Conservation (phyloP, 2,113 vertebrate species). For the Anguilla rostrata region DNA sequence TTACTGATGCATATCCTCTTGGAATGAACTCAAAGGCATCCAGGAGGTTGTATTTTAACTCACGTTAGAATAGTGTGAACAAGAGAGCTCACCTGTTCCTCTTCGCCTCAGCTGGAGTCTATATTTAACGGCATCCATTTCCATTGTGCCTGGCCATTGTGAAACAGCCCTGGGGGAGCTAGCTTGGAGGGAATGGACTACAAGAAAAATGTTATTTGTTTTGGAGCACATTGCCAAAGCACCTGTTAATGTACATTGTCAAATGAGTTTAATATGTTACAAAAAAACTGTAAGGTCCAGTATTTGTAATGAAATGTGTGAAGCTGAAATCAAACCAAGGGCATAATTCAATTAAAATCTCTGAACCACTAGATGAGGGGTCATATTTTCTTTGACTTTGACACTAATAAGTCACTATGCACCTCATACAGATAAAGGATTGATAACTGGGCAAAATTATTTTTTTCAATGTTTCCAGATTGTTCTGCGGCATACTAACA, state of each 20-base stretch:
- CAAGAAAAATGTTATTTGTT: constrained; percentile 15
- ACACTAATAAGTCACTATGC: background rate
- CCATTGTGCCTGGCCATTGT: constrained; percentile 33
- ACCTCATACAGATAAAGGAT: background rate
- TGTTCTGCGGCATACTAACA: background rate
- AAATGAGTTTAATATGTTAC: background rate
- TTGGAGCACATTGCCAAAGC: background rate
- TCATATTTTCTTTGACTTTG: background rate
- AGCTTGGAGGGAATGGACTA: constrained; percentile 2
- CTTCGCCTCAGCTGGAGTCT: constrained; percentile 37
- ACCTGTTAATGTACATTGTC: constrained; percentile 7
- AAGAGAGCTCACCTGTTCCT: constrained; percentile 46
- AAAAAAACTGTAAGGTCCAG: background rate
- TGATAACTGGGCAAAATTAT: no score
- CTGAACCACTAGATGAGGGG: background rate
- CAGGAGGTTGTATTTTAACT: constrained; percentile 33
- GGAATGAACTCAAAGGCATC: constrained; percentile 35
- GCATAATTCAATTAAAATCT: background rate
- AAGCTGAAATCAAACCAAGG: background rate
- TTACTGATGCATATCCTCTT: constrained; percentile 33
- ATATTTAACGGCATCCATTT: constrained; percentile 13
- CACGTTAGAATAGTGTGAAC: background rate
- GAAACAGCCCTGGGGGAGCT: constrained; percentile 9
- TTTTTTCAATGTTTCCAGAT: background rate
- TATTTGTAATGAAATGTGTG: background rate